Base-by-base conservation (phyloP, 2,797 vertebrate genomes). In the Apogon talboti region DNA sequence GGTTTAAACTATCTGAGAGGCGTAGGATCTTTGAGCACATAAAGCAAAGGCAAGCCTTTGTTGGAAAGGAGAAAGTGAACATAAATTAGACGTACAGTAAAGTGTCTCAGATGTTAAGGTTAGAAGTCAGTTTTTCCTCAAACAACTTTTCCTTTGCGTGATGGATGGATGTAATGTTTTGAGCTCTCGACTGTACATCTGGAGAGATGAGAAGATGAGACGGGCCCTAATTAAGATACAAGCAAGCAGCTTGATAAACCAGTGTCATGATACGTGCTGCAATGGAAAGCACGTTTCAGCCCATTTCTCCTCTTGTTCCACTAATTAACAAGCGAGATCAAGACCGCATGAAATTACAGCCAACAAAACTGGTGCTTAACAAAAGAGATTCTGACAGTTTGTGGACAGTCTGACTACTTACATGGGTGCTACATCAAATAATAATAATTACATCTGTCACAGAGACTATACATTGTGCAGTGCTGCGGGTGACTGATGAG, bases 281-380 rank as follows among this genome's bases (percentile, higher is more conserved):
- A 92, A 92, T 93, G 93, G 91, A 92, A 94, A 94, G 90, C 90
- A 80, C 89, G 87, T 93, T 94, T 93, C 89, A 91, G 91, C 84
- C 89, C 87, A 87, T 92, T 85, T 83, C 92, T 94, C 92, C 93
- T 93, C 92, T 94, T 93, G 93, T 92, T 94, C 84, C 89, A 93
- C 95, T 96, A 98, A 95, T 93, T 95, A 92, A 89, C 93, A 91
- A 94, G 93, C 90, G 70, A 82, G 94, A 94, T 94, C 93, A 94
- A 83, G 91, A 89, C 93, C 92, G 92, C 90, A 86, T 94, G 93
- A 94, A 95, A 96, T 95, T 94, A 94, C 88, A 92, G 90, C 71
- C 59, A 85, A 78, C 68, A 76, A 61, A 92, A 93, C 91, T 73
- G 85, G 56, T 77, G 87, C 87, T 90, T 92, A 93, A 91, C 87